A percentile compares a stretch with the other conserved stretches of the same genome.
phyloP scores from a whole-genome alignment of 1,140 invertebrate genomes.

The Berghia stephanieae region DNA sequence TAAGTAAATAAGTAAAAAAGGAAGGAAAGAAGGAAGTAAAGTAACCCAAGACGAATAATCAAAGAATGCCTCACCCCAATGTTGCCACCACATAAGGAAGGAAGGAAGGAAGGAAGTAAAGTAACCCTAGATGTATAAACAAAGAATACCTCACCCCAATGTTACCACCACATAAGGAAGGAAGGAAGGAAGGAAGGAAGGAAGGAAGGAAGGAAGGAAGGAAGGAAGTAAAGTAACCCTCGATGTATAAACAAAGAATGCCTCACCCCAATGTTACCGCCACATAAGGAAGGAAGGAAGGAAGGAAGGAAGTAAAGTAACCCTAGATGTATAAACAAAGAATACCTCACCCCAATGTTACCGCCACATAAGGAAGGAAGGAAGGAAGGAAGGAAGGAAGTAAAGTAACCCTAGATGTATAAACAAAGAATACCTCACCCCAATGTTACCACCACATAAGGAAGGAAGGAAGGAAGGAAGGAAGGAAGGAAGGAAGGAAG shows the following conservation, averaged over 20 bases:
- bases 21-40: no score
- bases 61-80: no score
- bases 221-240: not conserved
- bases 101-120: not conserved
- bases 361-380: not conserved
- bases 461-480: conserved; percentile 32
- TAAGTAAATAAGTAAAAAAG: no score
- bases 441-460: no score
- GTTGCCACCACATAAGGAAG: no score
- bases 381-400: no score
- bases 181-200: conserved; percentile 9
- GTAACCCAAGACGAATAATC: no score
- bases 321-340: not conserved
- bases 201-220: conserved; percentile 11
- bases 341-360: no score
- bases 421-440: no score
- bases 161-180: not conserved
- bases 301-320: not conserved
- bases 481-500: conserved; percentile 32
- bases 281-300: not conserved
- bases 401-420: no score
- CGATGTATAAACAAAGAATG: no score
- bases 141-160: no score
- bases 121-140: not conserved
- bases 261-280: not conserved